phyloP scores from a whole-genome alignment of 1,140 invertebrate species.

The Drosophila biarmipes region DNA sequence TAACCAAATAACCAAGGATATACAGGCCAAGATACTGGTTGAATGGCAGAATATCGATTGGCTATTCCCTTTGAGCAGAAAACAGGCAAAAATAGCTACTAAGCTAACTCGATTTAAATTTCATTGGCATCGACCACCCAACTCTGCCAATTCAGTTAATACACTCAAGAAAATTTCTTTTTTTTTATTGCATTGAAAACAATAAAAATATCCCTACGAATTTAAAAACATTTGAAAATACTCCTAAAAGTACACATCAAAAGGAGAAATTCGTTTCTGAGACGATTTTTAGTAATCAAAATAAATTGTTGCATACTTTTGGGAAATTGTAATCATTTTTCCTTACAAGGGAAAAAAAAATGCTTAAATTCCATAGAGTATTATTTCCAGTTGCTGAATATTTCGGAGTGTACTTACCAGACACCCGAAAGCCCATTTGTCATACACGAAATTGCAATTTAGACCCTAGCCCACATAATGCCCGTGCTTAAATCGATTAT shows the following conservation, averaged over 20 bases:
- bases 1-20: slow-evolving; percentile 31
- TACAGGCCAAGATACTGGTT: slow-evolving; percentile 5
- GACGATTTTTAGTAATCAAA: no score
- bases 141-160: slow-evolving; percentile 12
- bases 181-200: no score
- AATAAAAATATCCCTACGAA: neutral
- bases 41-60: slow-evolving; percentile 36
- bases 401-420: slow-evolving; percentile 11
- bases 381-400: neutral
- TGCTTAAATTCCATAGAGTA: no score
- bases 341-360: no score
- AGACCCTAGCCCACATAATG: slow-evolving; percentile 52
- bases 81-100: slow-evolving; percentile 7
- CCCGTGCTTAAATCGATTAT: slow-evolving; percentile 75
- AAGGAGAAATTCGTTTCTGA: no score
- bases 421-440: slow-evolving; percentile 60
- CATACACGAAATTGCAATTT: slow-evolving; percentile 63
- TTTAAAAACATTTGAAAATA: neutral
- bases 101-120: slow-evolving; percentile 13
- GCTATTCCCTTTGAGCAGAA: neutral
- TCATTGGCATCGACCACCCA: neutral
- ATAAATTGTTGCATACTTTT: neutral
- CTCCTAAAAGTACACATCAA: neutral
- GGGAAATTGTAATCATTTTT: no score
- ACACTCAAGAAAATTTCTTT: no score